phyloP scores from a whole-genome alignment of 2,888 invertebrate genomes.

The Clunio marinus region DNA sequence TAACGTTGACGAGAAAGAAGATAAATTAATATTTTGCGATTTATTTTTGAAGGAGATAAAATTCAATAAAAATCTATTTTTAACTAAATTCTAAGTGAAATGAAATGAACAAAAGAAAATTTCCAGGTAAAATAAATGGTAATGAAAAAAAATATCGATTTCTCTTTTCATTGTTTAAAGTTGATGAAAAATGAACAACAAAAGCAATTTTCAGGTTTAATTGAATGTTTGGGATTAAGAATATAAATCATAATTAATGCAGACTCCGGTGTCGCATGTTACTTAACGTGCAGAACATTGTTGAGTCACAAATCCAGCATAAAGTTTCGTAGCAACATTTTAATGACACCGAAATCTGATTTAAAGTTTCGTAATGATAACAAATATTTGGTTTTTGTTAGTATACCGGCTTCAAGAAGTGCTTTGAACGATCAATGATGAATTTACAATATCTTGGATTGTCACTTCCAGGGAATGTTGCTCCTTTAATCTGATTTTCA shows the following conservation, averaged over 20 bases:
- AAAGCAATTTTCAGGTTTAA: conserved; percentile 17
- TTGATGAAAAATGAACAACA: conserved; percentile 8
- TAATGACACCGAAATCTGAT: conserved; percentile 46
- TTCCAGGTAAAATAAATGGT: no score
- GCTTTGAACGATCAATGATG: conserved; percentile 94
- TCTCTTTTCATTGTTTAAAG: no score
- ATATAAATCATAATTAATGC: conserved; percentile 41
- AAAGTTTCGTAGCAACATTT: not conserved
- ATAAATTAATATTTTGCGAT: no score
- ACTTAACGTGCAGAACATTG: no score
- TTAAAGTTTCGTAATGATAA: conserved; percentile 36
- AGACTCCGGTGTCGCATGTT: not conserved
- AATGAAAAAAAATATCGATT: no score
- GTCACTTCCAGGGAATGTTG: conserved; percentile 93
- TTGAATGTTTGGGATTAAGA: conserved; percentile 43
- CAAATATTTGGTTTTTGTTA: conserved; percentile 41
- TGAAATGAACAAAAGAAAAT: no score
- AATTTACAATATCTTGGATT: conserved; percentile 93
- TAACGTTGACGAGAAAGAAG: not conserved
- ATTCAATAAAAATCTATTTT: no score
- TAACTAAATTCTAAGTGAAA: no score
- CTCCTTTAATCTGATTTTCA: conserved; percentile 80
- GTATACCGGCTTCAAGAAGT: conserved; percentile 92
- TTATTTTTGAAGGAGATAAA: no score
- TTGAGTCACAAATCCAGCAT: no score